Conservation (phyloP, 2,888 invertebrate genomes). For the Micoletzkya japonica region DNA sequence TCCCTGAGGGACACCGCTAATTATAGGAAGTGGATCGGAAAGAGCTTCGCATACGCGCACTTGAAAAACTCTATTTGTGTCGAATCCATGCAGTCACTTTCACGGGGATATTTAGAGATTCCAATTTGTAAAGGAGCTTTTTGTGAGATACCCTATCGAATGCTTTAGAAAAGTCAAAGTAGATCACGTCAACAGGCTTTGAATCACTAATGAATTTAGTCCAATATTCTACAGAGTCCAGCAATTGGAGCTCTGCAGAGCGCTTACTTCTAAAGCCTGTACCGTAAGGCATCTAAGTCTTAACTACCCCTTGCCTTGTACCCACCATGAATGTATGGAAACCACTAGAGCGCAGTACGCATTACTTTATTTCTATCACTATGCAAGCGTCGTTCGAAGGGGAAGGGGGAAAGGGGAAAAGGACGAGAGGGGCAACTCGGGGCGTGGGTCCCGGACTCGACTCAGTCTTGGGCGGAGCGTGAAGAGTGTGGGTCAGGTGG, state of each 20-base stretch:
- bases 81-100: not conserved
- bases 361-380: too few species aligned
- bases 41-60: not conserved
- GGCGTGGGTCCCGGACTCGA: too few species aligned
- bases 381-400: too few species aligned
- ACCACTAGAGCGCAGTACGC: too few species aligned
- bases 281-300: too few species aligned
- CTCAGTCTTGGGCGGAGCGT: too few species aligned
- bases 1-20: conserved; percentile 19
- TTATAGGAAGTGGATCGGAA: not conserved
- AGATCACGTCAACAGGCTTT: not conserved
- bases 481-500: too few species aligned
- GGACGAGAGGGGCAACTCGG: too few species aligned
- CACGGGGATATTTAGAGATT: not conserved
- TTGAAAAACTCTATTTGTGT: not conserved
- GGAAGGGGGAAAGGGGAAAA: too few species aligned
- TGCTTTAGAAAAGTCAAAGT: not conserved
- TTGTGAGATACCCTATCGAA: not conserved
- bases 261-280: not conserved
- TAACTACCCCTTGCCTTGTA: too few species aligned
- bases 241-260: not conserved
- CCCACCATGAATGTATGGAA: too few species aligned
- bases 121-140: not conserved
- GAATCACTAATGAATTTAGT: not conserved
- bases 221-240: not conserved